Evolutionary conservation across 2,888 invertebrate species (phyloP), one percentile per base, ranked within the genome.

Genomic region (Pseudanteris insignis): DNA sequence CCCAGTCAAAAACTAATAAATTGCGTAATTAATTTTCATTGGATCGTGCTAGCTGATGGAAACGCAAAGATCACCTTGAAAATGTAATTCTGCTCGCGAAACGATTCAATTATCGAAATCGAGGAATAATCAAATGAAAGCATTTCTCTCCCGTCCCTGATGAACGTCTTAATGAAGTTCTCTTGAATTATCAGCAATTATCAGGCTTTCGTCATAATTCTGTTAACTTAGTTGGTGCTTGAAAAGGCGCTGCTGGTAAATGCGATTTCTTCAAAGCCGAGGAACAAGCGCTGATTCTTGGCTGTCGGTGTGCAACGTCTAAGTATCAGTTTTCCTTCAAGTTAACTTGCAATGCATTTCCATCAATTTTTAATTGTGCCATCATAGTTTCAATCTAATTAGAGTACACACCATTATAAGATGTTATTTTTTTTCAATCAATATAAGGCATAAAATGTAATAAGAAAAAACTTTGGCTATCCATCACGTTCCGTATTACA

Each of bases 161-260:
- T 78, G 79, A 79, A 73, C 78, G 74, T 78, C 79, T 79, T 78
- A 79, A 79, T 76, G 72, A 78, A 76, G 76, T 79, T 79, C 67
- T 70, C 69, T 65, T 70, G 72, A 79, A 79, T 79, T 79, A 79
- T 76, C 78, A 79, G 78, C 77, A 79, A 79, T 79, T 79, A 79
- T 79, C 78, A 77, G 73, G 73, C 73, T 74, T 78, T 74, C 74
- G 71, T 67, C 69, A 71, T 78, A 78, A 79, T 75, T 74, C 68
- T 67, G 70, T 79, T 79, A 79, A 72, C 73, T 64, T 55, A 65
- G 64, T 64, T 70, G 70, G 70, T 73, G 73, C 71, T 71, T 73
- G 74, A 76, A 76, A 78, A 76, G 75, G 71, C 69, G 66, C 67
- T 65, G 71, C 63, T 65, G 70, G 72, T 77, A 75, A 79, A 77